These are phyloP conservation scores for Dicrurus megarhynchus DNA, from an alignment of 2,113 vertebrate species.

Conservation along the genomic window DNA sequence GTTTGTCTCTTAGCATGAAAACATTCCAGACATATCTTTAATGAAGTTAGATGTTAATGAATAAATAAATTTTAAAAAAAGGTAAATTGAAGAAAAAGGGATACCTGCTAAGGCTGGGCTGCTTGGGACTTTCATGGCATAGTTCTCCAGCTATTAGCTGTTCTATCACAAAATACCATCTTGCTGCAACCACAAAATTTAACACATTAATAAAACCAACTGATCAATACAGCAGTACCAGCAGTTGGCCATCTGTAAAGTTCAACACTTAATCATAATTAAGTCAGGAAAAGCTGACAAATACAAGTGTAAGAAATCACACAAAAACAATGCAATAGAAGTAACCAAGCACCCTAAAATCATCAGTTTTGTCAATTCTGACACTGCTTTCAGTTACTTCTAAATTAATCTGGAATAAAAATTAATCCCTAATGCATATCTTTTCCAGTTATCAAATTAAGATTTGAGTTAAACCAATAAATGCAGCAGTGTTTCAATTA, in stretches of 20 bases:
- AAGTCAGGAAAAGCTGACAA: slow-evolving; percentile 10
- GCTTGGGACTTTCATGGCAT: background rate
- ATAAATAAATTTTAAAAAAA: background rate
- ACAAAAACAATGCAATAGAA: slow-evolving; percentile 38
- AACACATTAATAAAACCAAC: slow-evolving; percentile 49
- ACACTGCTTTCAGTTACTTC: slow-evolving; percentile 7
- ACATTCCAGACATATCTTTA: background rate
- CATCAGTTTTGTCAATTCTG: background rate
- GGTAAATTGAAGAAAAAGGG: background rate
- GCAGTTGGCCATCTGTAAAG: slow-evolving; percentile 34
- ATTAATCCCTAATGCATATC: slow-evolving; percentile 40
- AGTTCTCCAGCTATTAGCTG: background rate
- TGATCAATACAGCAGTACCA: slow-evolving; percentile 33
- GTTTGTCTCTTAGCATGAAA: background rate
- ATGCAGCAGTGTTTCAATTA: slow-evolving; percentile 36
- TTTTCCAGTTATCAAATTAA: slow-evolving; percentile 69
- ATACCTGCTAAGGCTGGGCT: background rate
- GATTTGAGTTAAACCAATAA: slow-evolving; percentile 60
- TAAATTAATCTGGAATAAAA: slow-evolving; percentile 58
- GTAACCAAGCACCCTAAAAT: slow-evolving; percentile 18
- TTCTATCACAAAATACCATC: background rate
- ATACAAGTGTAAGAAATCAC: slow-evolving; percentile 30
- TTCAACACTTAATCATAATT: slow-evolving; percentile 55
- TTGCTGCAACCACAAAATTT: background rate
- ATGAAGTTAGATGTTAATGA: background rate